Conservation (phyloP, 2,113 vertebrate genomes). For the Vulpes vulpes region DNA sequence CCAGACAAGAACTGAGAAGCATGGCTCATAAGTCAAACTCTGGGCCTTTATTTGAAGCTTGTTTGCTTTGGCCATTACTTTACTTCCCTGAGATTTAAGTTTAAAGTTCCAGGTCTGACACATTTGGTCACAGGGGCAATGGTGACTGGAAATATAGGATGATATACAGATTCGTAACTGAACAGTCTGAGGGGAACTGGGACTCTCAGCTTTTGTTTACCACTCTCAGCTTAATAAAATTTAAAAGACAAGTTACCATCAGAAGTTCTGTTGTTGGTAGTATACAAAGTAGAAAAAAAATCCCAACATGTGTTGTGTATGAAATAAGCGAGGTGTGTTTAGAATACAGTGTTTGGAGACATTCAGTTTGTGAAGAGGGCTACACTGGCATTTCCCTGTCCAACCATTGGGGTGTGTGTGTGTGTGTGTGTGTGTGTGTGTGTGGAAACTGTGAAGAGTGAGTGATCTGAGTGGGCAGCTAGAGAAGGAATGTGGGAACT, state of each 20-base stretch:
- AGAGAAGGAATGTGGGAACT: neutral
- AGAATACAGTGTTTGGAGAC: neutral
- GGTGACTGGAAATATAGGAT: neutral
- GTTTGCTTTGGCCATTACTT: slow-evolving; percentile 26
- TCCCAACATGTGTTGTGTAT: neutral
- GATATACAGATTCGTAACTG: neutral
- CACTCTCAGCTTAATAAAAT: neutral
- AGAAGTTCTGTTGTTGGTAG: neutral
- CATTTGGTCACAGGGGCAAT: neutral
- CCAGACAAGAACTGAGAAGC: neutral
- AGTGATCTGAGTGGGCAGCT: too few relatives aligned
- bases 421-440: neutral
- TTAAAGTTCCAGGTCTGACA: neutral
- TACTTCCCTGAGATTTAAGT: neutral
- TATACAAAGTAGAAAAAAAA: neutral
- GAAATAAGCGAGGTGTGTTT: neutral
- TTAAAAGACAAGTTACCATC: neutral
- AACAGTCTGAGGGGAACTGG: neutral
- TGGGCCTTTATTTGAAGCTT: neutral
- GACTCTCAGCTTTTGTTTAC: neutral
- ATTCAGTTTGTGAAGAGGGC: neutral
- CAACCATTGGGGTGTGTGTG: neutral
- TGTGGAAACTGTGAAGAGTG: neutral
- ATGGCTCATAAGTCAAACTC: neutral
- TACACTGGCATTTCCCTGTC: neutral